Evolutionary conservation across 2,888 invertebrate species (phyloP).

Genomic region (Ecliptopera silaceata): DNA sequence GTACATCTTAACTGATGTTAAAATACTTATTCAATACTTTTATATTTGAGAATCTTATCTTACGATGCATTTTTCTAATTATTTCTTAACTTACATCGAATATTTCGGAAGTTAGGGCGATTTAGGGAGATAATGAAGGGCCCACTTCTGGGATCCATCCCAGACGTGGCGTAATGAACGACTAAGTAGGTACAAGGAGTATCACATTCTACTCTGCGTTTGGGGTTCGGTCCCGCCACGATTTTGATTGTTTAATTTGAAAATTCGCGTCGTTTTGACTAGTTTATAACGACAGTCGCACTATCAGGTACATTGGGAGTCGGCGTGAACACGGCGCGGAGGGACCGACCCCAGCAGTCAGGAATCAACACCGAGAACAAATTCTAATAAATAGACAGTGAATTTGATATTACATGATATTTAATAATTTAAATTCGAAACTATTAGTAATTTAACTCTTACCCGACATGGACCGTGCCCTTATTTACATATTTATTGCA

Average conservation of each 20-base stretch:
- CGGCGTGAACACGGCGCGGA: slow-evolving; percentile 48
- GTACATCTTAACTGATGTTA: slow-evolving; percentile 76
- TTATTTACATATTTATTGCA: slow-evolving; percentile 81
- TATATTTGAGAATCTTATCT: slow-evolving; percentile 75
- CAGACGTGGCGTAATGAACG: slow-evolving; percentile 40
- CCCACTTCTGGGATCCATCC: slow-evolving; percentile 23
- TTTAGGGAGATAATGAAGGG: slow-evolving; percentile 40
- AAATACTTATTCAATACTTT: slow-evolving; percentile 81
- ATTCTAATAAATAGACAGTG: slow-evolving; percentile 82
- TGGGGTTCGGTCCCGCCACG: slow-evolving; percentile 68
- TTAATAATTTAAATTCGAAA: slow-evolving; percentile 76
- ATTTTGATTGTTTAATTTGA: slow-evolving; percentile 32
- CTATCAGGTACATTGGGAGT: slow-evolving; percentile 31
- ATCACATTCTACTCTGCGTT: slow-evolving; percentile 77
- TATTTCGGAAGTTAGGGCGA: slow-evolving; percentile 69
- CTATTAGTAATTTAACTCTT: slow-evolving; percentile 68
- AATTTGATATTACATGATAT: slow-evolving; percentile 81
- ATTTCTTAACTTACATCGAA: slow-evolving; percentile 69
- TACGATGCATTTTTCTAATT: slow-evolving; percentile 79
- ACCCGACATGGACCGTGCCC: slow-evolving; percentile 70
- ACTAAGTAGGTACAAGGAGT: slow-evolving; percentile 73
- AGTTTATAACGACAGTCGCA: slow-evolving; percentile 25
- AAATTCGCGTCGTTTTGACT: slow-evolving; percentile 29
- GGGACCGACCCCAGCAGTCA: slow-evolving; percentile 73
- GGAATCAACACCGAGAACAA: slow-evolving; percentile 82